Percentiles rank a stretch among this genome's conserved stretches.
These are phyloP conservation scores for Poecilus cupreus DNA, from an alignment of 2,888 invertebrate genomes.

Conservation along the genomic window DNA sequence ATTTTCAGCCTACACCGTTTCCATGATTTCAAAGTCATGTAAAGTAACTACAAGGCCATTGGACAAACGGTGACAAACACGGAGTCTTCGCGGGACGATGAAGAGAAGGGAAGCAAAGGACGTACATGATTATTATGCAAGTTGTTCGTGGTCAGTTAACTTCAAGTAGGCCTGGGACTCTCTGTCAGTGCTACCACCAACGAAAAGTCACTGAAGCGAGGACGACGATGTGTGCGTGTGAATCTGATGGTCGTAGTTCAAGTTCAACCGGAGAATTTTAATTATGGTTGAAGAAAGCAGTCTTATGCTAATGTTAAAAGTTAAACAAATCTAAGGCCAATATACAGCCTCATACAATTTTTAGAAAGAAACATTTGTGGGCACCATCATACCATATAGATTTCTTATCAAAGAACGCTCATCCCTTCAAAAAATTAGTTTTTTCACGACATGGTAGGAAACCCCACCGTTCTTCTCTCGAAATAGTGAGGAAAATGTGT, in stretches of 20 bases:
- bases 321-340: too few species aligned
- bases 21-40: background rate
- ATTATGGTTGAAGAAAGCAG: too few species aligned
- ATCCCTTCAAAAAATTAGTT: too few species aligned
- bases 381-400: too few species aligned
- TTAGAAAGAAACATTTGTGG: too few species aligned
- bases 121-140: constrained; percentile 3
- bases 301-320: too few species aligned
- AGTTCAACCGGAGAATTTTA: too few species aligned
- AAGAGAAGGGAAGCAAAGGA: background rate
- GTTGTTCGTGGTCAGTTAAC: constrained; percentile 4
- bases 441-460: too few species aligned
- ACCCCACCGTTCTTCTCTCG: too few species aligned
- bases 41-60: background rate
- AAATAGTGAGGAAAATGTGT: too few species aligned
- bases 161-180: background rate
- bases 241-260: background rate
- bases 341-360: too few species aligned
- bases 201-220: background rate
- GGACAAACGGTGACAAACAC: background rate
- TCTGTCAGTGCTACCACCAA: background rate
- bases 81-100: background rate
- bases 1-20: background rate
- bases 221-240: background rate
- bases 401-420: too few species aligned